phyloP scores from a whole-genome alignment of 2,888 invertebrate species.

The Sympetrum striolatum region DNA sequence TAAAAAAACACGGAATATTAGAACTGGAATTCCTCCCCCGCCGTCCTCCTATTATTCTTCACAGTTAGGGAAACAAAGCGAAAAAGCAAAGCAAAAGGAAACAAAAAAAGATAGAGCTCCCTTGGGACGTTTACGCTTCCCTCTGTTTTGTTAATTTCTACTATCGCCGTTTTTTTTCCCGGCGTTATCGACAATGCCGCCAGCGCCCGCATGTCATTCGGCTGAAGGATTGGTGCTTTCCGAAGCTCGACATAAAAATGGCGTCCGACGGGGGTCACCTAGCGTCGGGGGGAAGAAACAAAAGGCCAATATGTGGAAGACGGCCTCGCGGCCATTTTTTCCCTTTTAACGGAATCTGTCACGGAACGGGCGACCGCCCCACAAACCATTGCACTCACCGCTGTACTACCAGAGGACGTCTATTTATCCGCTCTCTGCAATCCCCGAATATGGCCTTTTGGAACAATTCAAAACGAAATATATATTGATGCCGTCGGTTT shows the following conservation, averaged over 20 bases:
- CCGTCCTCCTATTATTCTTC: slow-evolving; percentile 35
- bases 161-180: slow-evolving; percentile 13
- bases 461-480: background rate
- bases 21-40: background rate
- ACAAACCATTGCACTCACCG: background rate
- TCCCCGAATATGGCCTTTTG: background rate
- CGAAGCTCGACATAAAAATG: slow-evolving; percentile 13
- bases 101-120: slow-evolving; percentile 23
- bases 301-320: background rate
- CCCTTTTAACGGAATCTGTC: slow-evolving; percentile 34
- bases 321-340: background rate
- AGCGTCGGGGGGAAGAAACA: background rate
- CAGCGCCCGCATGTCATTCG: slow-evolving; percentile 1
- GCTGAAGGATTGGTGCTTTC: slow-evolving; percentile 31
- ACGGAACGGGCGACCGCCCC: background rate
- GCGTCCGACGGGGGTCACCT: slow-evolving; percentile 8
- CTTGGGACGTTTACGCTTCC: slow-evolving; percentile 37
- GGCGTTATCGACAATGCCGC: slow-evolving; percentile 24
- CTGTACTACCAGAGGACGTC: background rate
- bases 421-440: background rate
- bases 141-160: slow-evolving; percentile 43
- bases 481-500: background rate
- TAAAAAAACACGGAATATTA: no score
- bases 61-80: slow-evolving; percentile 43
- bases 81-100: slow-evolving; percentile 43